phyloP scores from a whole-genome alignment of 2,888 invertebrate genomes.

The Sycophila texana region DNA sequence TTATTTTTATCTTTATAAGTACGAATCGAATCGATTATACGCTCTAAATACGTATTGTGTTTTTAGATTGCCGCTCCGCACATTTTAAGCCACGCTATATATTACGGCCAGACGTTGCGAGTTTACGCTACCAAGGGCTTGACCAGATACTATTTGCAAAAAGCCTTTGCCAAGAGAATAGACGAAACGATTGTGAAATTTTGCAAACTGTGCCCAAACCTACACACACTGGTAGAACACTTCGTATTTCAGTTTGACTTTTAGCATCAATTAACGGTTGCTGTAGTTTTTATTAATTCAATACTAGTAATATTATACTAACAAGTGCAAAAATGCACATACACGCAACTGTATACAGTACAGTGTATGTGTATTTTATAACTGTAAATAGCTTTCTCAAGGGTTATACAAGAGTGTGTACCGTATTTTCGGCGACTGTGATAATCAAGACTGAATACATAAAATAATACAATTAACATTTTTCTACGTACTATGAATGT shows the following conservation, averaged over 20 bases:
- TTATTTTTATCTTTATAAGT: not conserved
- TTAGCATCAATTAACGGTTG: conserved; percentile 32
- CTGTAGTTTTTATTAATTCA: conserved; percentile 5
- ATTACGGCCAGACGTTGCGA: conserved; percentile 77
- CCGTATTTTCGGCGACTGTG: conserved; percentile 24
- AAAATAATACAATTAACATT: conserved; percentile 26
- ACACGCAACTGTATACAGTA: not conserved
- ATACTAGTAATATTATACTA: conserved; percentile 36
- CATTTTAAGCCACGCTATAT: conserved; percentile 67
- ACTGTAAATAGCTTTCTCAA: conserved; percentile 7
- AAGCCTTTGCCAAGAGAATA: conserved; percentile 83
- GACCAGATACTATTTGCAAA: conserved; percentile 82
- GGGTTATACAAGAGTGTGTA: not conserved
- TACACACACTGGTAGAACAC: conserved; percentile 81
- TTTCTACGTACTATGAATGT: conserved; percentile 4
- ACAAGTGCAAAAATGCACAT: conserved; percentile 30
- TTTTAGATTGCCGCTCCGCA: conserved; percentile 64
- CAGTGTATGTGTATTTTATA: conserved; percentile 16
- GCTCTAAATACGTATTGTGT: not conserved
- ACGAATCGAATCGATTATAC: not conserved
- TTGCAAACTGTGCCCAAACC: conserved; percentile 81
- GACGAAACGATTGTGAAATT: conserved; percentile 83
- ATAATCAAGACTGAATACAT: conserved; percentile 36
- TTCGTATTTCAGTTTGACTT: conserved; percentile 32
- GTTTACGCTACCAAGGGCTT: conserved; percentile 83